Evolutionary conservation across 2,113 vertebrate species (phyloP), one percentile per base, ranked within the genome.

Genomic region (Lagopus muta): DNA sequence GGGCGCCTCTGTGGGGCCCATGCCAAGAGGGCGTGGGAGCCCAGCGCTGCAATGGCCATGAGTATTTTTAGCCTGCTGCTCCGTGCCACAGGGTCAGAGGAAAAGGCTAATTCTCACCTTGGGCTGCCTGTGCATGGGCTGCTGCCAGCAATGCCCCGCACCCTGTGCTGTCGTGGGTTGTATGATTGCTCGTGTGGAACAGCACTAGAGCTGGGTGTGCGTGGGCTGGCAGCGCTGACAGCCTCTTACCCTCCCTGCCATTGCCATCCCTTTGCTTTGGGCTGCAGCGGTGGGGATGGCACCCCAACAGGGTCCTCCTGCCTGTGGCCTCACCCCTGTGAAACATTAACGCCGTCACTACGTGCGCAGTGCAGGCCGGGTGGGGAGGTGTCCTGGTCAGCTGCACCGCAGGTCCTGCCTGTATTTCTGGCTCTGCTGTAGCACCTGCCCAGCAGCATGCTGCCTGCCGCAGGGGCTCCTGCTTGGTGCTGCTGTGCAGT

Each of bases 21-120:
- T 94, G 96, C 93, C 96, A 95, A 40, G 86, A 83, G 76, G 92
- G 80, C 22, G 38, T 90, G 88, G 82, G 94, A 96, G 90, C 88
- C 34, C 6, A 0, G 65, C 2, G 1, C 42, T 7, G 7, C 72
- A 43, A 30, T 21, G 75, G 66, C 66, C 2, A 25, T 0, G 10
- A 16, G 6, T 91, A 80, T 94, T 95, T 96, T 85, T 89, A 93
- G 77, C 77, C 4, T 3, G 28, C 17, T 50, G 52, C 65, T 77
- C 55, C 2, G 8, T 30, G 36, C 78, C 32, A 1, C 40, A 38
- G 82, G 71, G n/a, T 30, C 78, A 87, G 84, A 93, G 82, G 89
- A 93, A 95, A 92, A 93, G 20, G 34, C 42, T 52, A n/a, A 76
- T 84, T 94, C 88, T 90, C 92, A 91, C 92, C 67, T 89, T 82